phyloP scores from a whole-genome alignment of 2,888 invertebrate species.

The Rosalia funebris region DNA sequence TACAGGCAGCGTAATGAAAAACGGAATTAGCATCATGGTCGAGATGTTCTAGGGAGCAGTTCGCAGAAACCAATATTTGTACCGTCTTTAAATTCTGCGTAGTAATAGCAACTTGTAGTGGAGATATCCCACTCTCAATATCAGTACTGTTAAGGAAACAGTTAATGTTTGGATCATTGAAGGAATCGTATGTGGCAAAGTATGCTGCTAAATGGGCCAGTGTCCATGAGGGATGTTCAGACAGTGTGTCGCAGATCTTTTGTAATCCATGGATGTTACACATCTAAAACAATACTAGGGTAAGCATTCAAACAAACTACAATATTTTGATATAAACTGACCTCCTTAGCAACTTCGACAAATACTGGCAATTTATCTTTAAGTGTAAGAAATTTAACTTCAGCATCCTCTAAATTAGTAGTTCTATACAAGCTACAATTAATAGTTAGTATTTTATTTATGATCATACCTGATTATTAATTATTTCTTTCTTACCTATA shows the following conservation, averaged over 20 bases:
- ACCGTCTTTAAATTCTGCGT: constrained; percentile 76
- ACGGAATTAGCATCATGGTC: constrained; percentile 84
- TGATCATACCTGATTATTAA: not conserved
- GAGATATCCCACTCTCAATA: constrained; percentile 77
- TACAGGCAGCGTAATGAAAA: constrained; percentile 88
- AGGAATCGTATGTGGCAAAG: constrained; percentile 78
- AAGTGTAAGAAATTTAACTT: constrained; percentile 75
- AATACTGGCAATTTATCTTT: constrained; percentile 80
- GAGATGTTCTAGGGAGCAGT: constrained; percentile 74
- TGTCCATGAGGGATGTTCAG: constrained; percentile 85
- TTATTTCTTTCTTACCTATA: constrained; percentile 70
- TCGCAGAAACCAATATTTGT: constrained; percentile 71
- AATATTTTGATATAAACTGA: no score
- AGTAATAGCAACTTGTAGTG: constrained; percentile 87
- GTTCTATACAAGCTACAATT: constrained; percentile 79
- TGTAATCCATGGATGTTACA: constrained; percentile 78
- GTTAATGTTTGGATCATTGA: constrained; percentile 74
- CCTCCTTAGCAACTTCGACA: constrained; percentile 79
- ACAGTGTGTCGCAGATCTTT: constrained; percentile 78
- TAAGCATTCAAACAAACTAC: no score
- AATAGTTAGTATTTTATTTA: constrained; percentile 20
- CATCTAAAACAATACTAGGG: constrained; percentile 65
- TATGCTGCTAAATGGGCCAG: constrained; percentile 86
- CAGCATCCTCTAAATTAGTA: constrained; percentile 68
- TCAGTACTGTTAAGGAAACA: constrained; percentile 78